Conservation (phyloP, 2,797 vertebrate species). For the Coilia nasus region DNA sequence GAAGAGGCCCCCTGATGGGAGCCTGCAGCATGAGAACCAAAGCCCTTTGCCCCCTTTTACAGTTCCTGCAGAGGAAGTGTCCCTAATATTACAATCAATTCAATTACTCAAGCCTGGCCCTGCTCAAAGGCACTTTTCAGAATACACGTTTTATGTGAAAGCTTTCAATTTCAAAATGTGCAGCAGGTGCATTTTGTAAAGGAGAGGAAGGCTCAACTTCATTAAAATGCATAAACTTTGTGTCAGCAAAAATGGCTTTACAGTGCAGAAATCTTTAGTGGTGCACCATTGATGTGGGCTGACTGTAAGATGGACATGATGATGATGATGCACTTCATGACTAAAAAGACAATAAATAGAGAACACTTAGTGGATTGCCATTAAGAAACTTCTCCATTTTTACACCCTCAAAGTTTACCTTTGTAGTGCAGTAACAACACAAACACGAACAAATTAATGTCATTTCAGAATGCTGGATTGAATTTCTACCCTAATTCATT, state of each 20-base stretch:
- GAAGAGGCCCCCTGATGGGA: background rate
- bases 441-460: background rate
- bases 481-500: background rate
- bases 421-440: background rate
- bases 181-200: conserved; percentile 13
- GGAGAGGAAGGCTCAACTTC: background rate
- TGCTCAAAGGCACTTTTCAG: background rate
- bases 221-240: conserved; percentile 12
- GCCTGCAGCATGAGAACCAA: background rate
- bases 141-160: conserved; percentile 2
- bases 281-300: background rate
- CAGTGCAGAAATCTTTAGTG: background rate
- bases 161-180: conserved; percentile 14
- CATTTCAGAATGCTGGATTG: background rate
- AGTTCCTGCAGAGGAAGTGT: background rate
- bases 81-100: conserved; percentile 21
- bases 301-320: background rate
- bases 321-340: background rate
- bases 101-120: background rate
- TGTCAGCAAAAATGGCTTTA: conserved; percentile 18
- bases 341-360: background rate
- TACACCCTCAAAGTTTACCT: background rate
- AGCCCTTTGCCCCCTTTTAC: background rate
- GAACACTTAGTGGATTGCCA: background rate
- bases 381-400: background rate